phyloP scores from a whole-genome alignment of 2,113 vertebrate genomes.

The Tachysurus vachellii region DNA sequence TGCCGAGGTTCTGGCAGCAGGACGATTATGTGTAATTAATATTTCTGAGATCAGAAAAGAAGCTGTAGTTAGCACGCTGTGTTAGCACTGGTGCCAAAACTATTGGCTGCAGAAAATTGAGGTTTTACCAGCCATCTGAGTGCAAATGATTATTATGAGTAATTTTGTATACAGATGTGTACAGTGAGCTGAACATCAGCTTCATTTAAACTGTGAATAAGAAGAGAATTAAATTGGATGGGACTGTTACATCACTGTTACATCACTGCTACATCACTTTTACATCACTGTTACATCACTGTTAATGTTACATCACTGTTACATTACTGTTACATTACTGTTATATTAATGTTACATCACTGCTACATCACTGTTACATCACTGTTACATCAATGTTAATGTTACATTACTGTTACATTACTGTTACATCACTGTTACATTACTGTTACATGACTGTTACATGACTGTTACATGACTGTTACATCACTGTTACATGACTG shows the following conservation, averaged over 20 bases:
- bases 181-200: neutral
- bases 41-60: conserved; percentile 25
- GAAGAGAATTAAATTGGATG: neutral
- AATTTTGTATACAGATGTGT: neutral
- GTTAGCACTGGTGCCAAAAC: neutral
- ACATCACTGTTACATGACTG: neutral
- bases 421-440: neutral
- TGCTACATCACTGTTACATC: neutral
- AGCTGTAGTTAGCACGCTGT: neutral
- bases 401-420: neutral
- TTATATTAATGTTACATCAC: neutral
- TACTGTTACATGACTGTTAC: neutral
- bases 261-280: too few species aligned
- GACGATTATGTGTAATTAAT: conserved; percentile 25
- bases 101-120: neutral
- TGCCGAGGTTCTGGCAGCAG: conserved; percentile 8
- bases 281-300: neutral
- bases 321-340: neutral
- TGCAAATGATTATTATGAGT: neutral
- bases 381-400: neutral
- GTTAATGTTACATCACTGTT: neutral
- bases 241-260: too few species aligned
- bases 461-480: neutral
- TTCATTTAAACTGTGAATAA: neutral
- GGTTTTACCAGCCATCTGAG: neutral